A percentile compares a stretch with the other conserved stretches of the same genome.
These are phyloP conservation scores for Anolis apletophallus DNA, from an alignment of 2,797 vertebrate genomes.

Conservation along the genomic window DNA sequence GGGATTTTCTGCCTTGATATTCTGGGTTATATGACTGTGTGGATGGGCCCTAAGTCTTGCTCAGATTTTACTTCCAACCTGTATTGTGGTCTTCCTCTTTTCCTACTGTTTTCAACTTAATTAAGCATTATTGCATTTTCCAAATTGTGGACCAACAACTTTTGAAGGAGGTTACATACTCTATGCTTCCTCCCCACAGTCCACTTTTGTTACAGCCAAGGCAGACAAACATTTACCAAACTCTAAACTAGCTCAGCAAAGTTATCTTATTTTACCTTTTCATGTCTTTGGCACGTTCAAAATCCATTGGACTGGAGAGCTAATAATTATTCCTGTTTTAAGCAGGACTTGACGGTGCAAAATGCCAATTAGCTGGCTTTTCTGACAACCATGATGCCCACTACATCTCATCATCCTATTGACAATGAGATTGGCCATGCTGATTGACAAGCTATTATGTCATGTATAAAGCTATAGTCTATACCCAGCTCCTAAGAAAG, in stretches of 20 bases:
- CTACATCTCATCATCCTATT: not conserved
- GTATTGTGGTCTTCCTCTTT: no score
- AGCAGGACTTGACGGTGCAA: not conserved
- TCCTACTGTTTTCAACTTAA: no score
- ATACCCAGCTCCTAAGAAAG: not conserved
- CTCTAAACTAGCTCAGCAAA: not conserved
- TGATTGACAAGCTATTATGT: not conserved
- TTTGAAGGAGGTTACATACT: no score
- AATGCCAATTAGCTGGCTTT: not conserved
- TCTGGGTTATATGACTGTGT: no score
- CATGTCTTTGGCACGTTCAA: not conserved
- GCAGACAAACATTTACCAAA: not conserved
- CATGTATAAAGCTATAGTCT: not conserved
- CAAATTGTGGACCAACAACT: no score
- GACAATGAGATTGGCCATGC: not conserved
- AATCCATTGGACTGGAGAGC: not conserved
- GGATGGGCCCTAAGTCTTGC: no score
- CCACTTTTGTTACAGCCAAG: not conserved
- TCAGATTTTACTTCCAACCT: no score
- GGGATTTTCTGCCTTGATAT: no score
- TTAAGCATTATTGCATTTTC: no score
- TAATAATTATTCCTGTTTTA: not conserved
- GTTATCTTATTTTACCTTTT: not conserved
- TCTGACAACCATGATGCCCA: not conserved
- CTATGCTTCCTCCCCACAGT: no score